Base-by-base conservation (phyloP, 2,797 vertebrate genomes). In the Periophthalmus magnuspinnatus region DNA sequence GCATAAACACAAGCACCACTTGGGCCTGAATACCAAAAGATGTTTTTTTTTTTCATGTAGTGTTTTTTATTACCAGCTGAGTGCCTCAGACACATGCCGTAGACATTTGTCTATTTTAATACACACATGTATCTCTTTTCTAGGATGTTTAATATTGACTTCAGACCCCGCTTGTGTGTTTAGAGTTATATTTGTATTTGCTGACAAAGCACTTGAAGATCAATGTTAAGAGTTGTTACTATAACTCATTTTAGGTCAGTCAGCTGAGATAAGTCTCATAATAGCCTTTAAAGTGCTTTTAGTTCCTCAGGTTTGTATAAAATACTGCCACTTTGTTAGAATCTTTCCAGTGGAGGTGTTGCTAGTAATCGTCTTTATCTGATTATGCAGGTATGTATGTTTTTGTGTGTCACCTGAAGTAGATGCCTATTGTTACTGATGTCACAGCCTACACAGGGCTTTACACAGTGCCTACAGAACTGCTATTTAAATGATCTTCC, bases 251-350 rank as follows among this genome's bases (percentile, higher is more conserved):
- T 71, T 78, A 14, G 64, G 58, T 83, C 47, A 48, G 54, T 52
- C 69, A 71, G 83, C 76, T 65, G 68, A 63, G 61, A 60, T 58
- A 32, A 57, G 54, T 71, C 72, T 58, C 57, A 45, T 36, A 73
- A 79, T 68, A 77, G n/a, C 75, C 69, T 85, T 81, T 80, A 32
- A 91, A 90, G 90, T 93, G 89, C 91, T 93, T 64, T 91, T 84
- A 87, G 87, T 90, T 85, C 70, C 91, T 92, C 92, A 91, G 91
- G 91, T 91, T 84, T 77, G 70, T 75, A 34, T 78, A 83, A 73
- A 80, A 72, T 14, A 66, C 65, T 21, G 76, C 86, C 87, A 78
- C 73, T 78, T 81, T 54, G 63, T 68, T 74, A 81, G 70, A 84
- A 69, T 58, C 28, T 52, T 77, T 81, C 74, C 62, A 36, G 22